Percentiles rank a stretch among this genome's conserved stretches.
Evolutionary conservation across 2,113 vertebrate genomes (phyloP).

Genomic region (Gobius niger): DNA sequence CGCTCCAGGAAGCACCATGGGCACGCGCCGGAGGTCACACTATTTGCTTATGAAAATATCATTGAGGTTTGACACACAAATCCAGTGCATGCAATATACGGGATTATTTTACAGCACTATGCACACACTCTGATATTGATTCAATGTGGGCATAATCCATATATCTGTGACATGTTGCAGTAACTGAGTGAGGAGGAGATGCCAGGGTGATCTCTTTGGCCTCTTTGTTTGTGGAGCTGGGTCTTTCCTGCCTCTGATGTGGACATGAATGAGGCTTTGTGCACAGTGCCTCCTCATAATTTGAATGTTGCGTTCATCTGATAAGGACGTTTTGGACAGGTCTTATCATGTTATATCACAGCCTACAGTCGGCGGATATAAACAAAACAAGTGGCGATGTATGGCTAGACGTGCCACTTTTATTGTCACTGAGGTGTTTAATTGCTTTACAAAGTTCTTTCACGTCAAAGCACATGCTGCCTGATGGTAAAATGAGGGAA

Average conservation of each 20-base stretch:
- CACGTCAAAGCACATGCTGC: too few relatives aligned
- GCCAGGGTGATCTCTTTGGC: slow-evolving; percentile 71
- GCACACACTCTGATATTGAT: slow-evolving; percentile 1
- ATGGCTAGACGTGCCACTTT: too few relatives aligned
- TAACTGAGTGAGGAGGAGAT: slow-evolving; percentile 32
- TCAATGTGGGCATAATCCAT: not conserved
- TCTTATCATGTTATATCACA: slow-evolving; percentile 16
- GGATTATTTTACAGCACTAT: not conserved
- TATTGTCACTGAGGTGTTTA: not conserved
- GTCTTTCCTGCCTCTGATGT: slow-evolving; percentile 68
- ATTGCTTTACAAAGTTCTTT: not conserved
- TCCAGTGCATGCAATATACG: not conserved
- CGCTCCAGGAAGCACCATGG: not conserved
- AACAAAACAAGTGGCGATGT: not conserved
- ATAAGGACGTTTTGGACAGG: slow-evolving; percentile 3
- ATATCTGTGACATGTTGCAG: slow-evolving; percentile 16
- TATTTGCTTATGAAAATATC: slow-evolving; percentile 18
- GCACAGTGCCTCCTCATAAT: slow-evolving; percentile 55
- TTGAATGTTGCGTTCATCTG: slow-evolving; percentile 53
- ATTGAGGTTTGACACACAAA: not conserved
- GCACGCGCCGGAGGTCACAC: not conserved
- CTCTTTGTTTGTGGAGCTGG: slow-evolving; percentile 71
- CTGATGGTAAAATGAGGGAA: not conserved
- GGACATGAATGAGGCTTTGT: slow-evolving; percentile 78
- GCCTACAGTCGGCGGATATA: not conserved